Base-by-base conservation (phyloP, 1,140 invertebrate species). In the Parasteatoda tepidariorum region DNA sequence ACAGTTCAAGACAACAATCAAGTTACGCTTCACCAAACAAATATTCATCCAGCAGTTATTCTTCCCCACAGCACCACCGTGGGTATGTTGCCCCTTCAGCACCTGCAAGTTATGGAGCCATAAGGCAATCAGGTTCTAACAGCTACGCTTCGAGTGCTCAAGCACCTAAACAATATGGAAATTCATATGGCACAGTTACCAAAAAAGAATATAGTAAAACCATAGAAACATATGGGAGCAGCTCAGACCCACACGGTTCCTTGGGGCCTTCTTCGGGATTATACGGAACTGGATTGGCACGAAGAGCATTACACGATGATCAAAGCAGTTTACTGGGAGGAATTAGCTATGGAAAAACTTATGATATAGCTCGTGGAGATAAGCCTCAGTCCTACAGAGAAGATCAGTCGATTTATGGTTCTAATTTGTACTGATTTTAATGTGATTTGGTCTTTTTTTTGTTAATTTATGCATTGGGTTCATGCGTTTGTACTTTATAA, bases 171-270 rank as follows among this genome's bases (percentile, higher is more conserved):
- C 48, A 13, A 5, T 70, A 82, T 24, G 78, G 66, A 18, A 59
- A 82, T 18, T 22, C 54, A 0, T 82, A 71, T 34, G 55, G 66
- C 5, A 28, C 78, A 4, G 78, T 82, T 0, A 61, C 78, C 13
- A 31, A 82, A 48, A 82, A 82, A 9, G 78, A 82, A 18, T 82
- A 82, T 24, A 82, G 78, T 48, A 82, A 82, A 34, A 82, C 78
- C 0, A 24, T 82, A 11, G 66, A 82, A 33, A 82, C 78, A 1
- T 82, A 82, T 15, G 78, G 78, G 1, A 70, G 66, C 7, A 57
- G 64, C 11, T 38, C 26, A 55, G 33, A 31, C 13, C 30, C 30
- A 24, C 41, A 28, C 28, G 41, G 71, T 24, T 34, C 33, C 13
- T 30, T n/a, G 2, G 62, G 41, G 0, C 24, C 22, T 18, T 31